phyloP scores from a whole-genome alignment of 2,797 vertebrate genomes.

The Botia kubotai region DNA sequence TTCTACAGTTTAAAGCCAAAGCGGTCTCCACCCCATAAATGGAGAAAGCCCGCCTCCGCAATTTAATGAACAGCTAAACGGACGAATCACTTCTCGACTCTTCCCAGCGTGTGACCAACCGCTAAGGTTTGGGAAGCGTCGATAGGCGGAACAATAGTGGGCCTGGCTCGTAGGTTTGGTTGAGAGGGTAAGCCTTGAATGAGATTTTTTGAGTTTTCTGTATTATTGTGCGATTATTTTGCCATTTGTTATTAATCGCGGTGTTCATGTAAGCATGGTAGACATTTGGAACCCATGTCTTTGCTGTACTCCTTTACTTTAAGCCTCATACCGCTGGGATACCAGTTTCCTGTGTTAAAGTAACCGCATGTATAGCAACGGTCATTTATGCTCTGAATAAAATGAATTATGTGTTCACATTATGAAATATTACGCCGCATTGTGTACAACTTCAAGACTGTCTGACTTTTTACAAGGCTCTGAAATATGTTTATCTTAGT shows the following conservation, averaged over 20 bases:
- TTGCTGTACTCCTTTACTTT: constrained; percentile 8
- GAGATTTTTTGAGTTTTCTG: constrained; percentile 74
- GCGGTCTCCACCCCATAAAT: constrained; percentile 62
- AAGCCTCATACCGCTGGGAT: neutral
- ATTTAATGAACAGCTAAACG: constrained; percentile 40
- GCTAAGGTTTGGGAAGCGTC: neutral
- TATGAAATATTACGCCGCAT: neutral
- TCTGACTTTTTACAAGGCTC: neutral
- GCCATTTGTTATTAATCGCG: neutral
- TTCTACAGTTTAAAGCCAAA: constrained; percentile 55
- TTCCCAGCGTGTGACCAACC: constrained; percentile 1
- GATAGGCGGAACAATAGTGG: constrained; percentile 65
- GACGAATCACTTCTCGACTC: constrained; percentile 61
- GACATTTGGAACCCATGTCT: constrained; percentile 13
- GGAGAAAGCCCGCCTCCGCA: constrained; percentile 56
- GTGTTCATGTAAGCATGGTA: neutral
- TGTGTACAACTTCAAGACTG: neutral
- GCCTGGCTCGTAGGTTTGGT: constrained; percentile 74
- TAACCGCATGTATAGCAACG: constrained; percentile 75
- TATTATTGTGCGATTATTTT: constrained; percentile 56
- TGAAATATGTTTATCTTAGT: neutral
- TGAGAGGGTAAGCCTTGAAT: constrained; percentile 73
- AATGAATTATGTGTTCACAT: constrained; percentile 1
- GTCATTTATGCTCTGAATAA: constrained; percentile 70
- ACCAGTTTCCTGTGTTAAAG: constrained; percentile 66